phyloP scores from a whole-genome alignment of 2,113 vertebrate species.

The Columbina picui region DNA sequence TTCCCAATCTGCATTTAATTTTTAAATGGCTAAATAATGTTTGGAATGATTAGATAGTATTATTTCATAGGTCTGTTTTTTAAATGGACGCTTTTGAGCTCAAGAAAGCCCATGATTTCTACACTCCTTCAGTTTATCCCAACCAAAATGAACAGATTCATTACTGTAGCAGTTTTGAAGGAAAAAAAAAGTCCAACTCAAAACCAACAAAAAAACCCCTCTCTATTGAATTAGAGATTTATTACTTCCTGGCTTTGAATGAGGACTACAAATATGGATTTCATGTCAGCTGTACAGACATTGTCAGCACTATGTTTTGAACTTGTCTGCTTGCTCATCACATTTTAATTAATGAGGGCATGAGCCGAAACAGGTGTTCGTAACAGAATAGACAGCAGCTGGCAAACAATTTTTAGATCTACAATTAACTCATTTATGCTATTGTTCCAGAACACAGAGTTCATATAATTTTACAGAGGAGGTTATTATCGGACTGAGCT shows the following conservation, averaged over 20 bases:
- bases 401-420: slow-evolving; percentile 32
- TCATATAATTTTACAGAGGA: not conserved
- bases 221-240: not conserved
- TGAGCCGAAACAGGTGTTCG: slow-evolving; percentile 30
- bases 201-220: not conserved
- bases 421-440: slow-evolving; percentile 27
- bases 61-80: not conserved
- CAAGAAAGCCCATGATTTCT: not conserved
- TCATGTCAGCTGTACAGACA: not conserved
- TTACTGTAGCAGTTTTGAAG: not conserved
- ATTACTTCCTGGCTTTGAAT: not conserved
- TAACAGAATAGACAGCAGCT: slow-evolving; percentile 27
- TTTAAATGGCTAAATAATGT: not conserved
- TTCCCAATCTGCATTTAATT: not conserved
- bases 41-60: not conserved
- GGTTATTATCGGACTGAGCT: not conserved
- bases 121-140: not conserved
- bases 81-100: not conserved
- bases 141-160: not conserved
- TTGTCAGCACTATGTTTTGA: slow-evolving; percentile 9
- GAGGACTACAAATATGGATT: not conserved
- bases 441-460: slow-evolving; percentile 44
- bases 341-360: slow-evolving; percentile 49
- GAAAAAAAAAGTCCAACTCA: not conserved
- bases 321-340: slow-evolving; percentile 45